These are phyloP conservation scores for Andinoacara biseriatus DNA, from an alignment of 2,113 vertebrate genomes.

Conservation along the genomic window DNA sequence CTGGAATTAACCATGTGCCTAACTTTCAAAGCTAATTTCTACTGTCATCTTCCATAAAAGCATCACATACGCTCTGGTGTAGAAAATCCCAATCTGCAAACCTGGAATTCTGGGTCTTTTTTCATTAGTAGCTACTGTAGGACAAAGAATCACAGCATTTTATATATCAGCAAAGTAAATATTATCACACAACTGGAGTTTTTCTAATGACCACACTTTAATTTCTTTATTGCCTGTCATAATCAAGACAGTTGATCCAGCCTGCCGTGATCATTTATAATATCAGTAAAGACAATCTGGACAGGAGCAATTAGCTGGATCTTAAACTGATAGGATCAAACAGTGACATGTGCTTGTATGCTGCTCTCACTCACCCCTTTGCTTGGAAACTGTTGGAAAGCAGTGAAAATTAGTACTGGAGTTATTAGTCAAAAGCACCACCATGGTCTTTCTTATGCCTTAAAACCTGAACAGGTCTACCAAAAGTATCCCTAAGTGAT, in stretches of 20 bases:
- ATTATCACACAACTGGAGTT: not conserved
- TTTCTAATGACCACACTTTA: conserved; percentile 5
- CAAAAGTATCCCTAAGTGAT: conserved; percentile 18
- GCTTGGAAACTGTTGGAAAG: conserved; percentile 65
- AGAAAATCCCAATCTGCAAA: not conserved
- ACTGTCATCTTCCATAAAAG: conserved; percentile 30
- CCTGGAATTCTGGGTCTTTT: not conserved
- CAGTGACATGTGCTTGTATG: not conserved
- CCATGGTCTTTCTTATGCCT: conserved; percentile 43
- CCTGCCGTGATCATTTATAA: conserved; percentile 2
- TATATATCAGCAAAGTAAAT: not conserved
- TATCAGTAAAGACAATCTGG: not conserved
- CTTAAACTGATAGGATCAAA: conserved; percentile 15
- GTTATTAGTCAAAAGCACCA: conserved; percentile 62
- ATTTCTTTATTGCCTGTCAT: conserved; percentile 29
- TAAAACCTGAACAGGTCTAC: conserved; percentile 5
- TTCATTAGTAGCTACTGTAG: not conserved
- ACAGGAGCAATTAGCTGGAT: conserved; percentile 4
- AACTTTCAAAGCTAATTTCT: conserved; percentile 27
- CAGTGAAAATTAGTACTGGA: conserved; percentile 40
- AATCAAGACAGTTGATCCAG: not conserved
- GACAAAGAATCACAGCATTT: conserved; percentile 13
- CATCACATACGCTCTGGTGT: not conserved
- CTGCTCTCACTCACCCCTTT: conserved; percentile 67
- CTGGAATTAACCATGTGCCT: conserved; percentile 52